These are phyloP conservation scores for Callyntrura sp. DNA, from an alignment of 2,888 invertebrate species.

Conservation along the genomic window DNA sequence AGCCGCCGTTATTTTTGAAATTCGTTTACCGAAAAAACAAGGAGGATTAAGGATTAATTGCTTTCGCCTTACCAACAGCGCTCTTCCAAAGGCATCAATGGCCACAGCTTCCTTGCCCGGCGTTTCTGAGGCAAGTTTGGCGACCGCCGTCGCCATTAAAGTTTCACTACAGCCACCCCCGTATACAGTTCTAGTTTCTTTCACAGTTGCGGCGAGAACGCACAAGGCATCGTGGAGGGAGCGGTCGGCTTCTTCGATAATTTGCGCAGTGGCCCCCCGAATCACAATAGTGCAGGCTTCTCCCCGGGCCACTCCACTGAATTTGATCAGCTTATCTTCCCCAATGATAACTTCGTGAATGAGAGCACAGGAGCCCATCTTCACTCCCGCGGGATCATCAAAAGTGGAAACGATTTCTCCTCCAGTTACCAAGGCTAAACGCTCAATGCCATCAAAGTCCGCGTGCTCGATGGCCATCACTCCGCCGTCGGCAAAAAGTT, in stretches of 20 bases:
- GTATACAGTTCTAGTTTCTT: slow-evolving; percentile 95
- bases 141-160: slow-evolving; percentile 98
- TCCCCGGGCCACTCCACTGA: slow-evolving; percentile 97
- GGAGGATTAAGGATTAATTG: slow-evolving; percentile 22
- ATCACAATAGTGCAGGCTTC: slow-evolving; percentile 99
- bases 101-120: slow-evolving; percentile 99
- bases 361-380: slow-evolving; percentile 96
- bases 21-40: not conserved
- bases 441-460: slow-evolving; percentile 99
- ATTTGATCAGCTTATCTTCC: slow-evolving; percentile 97
- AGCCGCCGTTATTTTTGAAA: not conserved
- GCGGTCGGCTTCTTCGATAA: slow-evolving; percentile 99
- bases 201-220: slow-evolving; percentile 97
- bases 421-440: slow-evolving; percentile 98
- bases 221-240: slow-evolving; percentile 99
- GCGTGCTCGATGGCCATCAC: slow-evolving; percentile 99
- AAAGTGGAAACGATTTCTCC: slow-evolving; percentile 99
- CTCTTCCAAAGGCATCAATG: slow-evolving; percentile 97
- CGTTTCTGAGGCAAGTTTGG: slow-evolving; percentile 92
- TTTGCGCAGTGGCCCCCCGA: slow-evolving; percentile 99
- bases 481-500: slow-evolving; percentile 98
- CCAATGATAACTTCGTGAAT: slow-evolving; percentile 99
- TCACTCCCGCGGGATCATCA: slow-evolving; percentile 96
- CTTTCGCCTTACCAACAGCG: slow-evolving; percentile 88
- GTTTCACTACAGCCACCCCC: slow-evolving; percentile 99